Percentiles rank a stretch among this genome's conserved stretches.
Evolutionary conservation across 2,797 vertebrate species (phyloP).

Genomic region (Smutsia temminckii): DNA sequence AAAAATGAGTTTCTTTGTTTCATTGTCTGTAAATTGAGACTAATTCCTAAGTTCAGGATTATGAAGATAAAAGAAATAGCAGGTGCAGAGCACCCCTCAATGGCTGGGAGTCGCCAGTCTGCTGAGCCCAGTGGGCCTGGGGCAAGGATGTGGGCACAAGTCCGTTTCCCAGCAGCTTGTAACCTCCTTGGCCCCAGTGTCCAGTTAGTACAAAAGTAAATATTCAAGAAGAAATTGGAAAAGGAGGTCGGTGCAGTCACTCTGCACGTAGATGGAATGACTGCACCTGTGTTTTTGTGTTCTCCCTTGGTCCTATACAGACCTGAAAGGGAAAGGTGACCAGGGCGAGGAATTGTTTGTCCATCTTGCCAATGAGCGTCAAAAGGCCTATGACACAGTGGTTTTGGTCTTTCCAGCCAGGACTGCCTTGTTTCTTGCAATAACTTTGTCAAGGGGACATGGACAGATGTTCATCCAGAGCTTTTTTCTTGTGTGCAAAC

Average conservation of each 20-base stretch:
- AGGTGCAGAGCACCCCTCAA: too few relatives aligned
- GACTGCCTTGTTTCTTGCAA: neutral
- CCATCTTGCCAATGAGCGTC: neutral
- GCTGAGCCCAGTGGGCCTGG: fast-evolving
- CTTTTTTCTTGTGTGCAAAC: neutral
- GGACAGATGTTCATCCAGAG: neutral
- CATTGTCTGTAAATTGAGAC: neutral
- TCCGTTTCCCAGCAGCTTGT: neutral
- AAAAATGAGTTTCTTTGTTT: neutral
- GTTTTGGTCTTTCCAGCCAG: neutral
- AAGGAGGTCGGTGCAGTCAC: neutral
- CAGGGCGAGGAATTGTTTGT: neutral
- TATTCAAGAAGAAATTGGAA: neutral
- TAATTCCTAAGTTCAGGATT: neutral
- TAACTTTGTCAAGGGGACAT: neutral
- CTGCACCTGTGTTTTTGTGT: neutral
- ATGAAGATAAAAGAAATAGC: neutral
- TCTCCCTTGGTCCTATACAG: fast-evolving
- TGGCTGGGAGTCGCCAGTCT: too few relatives aligned
- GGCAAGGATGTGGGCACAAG: neutral
- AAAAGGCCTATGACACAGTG: neutral
- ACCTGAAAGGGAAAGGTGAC: neutral
- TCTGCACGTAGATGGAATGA: neutral
- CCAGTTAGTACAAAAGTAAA: neutral
- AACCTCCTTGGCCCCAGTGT: neutral